These are phyloP conservation scores for Phrynocephalus versicolor DNA, from an alignment of 2,113 vertebrate genomes.

Conservation along the genomic window DNA sequence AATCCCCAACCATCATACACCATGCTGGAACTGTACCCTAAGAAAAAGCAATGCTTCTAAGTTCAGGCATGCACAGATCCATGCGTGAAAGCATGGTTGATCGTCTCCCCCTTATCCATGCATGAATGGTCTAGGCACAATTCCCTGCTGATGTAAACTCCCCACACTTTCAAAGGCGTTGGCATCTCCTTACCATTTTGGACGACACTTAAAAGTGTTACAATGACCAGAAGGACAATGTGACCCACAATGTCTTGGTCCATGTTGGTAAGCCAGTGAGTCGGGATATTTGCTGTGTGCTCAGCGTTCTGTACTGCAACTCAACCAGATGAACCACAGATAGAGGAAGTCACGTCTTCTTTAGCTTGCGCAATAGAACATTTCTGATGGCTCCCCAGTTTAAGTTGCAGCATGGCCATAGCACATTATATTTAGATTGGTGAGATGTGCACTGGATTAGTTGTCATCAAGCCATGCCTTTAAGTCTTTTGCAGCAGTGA, in stretches of 20 bases:
- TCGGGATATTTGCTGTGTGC: background rate
- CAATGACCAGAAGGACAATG: slow-evolving; percentile 82
- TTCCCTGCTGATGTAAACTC: background rate
- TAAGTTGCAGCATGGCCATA: slow-evolving; percentile 4
- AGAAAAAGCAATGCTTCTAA: no score
- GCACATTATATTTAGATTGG: background rate
- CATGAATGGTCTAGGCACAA: background rate
- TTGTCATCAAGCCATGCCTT: background rate
- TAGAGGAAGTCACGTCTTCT: slow-evolving; percentile 68
- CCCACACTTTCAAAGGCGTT: background rate
- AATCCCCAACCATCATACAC: no score
- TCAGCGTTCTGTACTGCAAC: background rate
- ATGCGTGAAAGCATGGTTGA: background rate
- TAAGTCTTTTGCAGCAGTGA: background rate
- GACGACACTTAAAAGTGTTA: slow-evolving; percentile 88
- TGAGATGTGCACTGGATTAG: background rate
- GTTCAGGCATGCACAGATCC: background rate
- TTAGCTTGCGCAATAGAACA: slow-evolving; percentile 60
- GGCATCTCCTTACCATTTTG: slow-evolving; percentile 86
- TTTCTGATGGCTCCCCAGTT: slow-evolving; percentile 55
- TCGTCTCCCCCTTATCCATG: background rate
- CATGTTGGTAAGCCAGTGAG: slow-evolving; percentile 67
- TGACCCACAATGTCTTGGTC: slow-evolving; percentile 80
- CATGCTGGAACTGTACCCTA: no score
- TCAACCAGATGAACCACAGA: slow-evolving; percentile 31